phyloP scores from a whole-genome alignment of 2,797 vertebrate species.

The Propithecus perrieri region DNA sequence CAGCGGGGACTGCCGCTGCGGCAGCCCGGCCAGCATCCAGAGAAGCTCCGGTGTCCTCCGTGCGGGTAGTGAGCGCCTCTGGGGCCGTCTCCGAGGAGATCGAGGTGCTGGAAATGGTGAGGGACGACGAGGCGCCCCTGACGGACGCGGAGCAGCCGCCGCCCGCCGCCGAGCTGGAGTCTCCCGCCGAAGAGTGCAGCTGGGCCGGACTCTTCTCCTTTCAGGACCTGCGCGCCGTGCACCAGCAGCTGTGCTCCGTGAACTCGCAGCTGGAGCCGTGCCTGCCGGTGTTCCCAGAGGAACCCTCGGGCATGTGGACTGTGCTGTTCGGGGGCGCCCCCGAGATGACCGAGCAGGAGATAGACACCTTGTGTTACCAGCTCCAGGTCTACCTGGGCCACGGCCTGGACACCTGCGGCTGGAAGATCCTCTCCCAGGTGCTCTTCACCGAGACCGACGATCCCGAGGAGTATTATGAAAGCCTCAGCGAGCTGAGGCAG shows the following conservation, averaged over 20 bases:
- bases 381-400: slow-evolving; percentile 97
- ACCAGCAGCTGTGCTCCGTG: slow-evolving; percentile 95
- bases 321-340: slow-evolving; percentile 91
- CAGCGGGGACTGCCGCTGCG: background rate
- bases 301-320: slow-evolving; percentile 94
- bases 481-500: slow-evolving; percentile 94
- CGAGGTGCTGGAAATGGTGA: slow-evolving; percentile 75
- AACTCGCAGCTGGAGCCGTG: slow-evolving; percentile 95
- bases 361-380: slow-evolving; percentile 91
- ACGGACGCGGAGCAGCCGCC: slow-evolving; percentile 41
- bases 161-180: slow-evolving; percentile 78
- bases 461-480: slow-evolving; percentile 97
- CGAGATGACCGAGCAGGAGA: slow-evolving; percentile 87
- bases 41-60: slow-evolving; percentile 61
- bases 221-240: slow-evolving; percentile 93
- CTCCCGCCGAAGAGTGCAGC: slow-evolving; percentile 83
- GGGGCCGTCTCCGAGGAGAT: slow-evolving; percentile 70
- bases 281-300: slow-evolving; percentile 93
- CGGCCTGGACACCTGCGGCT: slow-evolving; percentile 96
- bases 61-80: slow-evolving; percentile 68
- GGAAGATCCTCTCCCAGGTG: slow-evolving; percentile 97
- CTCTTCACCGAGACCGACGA: slow-evolving; percentile 95
- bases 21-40: background rate
- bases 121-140: slow-evolving; percentile 72
- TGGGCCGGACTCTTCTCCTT: slow-evolving; percentile 91